Evolutionary conservation across 2,797 vertebrate species (phyloP).

Genomic region (Erpetoichthys calabaricus): DNA sequence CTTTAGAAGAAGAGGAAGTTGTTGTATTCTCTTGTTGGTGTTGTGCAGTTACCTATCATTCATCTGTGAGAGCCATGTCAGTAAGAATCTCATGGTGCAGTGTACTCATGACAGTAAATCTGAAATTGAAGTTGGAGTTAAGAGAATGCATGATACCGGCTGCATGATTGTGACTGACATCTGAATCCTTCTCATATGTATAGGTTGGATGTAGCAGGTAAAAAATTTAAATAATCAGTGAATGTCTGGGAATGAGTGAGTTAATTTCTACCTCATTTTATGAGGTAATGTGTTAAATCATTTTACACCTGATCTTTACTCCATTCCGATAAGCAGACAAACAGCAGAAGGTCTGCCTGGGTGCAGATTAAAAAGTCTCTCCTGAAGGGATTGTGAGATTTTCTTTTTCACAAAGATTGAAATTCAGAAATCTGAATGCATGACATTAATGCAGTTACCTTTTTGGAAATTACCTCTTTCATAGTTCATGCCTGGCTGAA

Average conservation of each 20-base stretch:
- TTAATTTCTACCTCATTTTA: constrained; percentile 9
- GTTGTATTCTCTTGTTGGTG: too few species aligned
- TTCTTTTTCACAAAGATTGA: constrained; percentile 3
- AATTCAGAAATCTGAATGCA: constrained; percentile 7
- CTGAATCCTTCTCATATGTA: too few species aligned
- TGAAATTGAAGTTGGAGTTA: too few species aligned
- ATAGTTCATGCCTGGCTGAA: constrained; percentile 6
- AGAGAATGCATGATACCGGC: too few species aligned
- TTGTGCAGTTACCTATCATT: too few species aligned
- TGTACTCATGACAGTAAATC: too few species aligned
- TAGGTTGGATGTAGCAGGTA: too few species aligned
- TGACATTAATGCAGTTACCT: constrained; percentile 6
- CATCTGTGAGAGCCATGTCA: too few species aligned
- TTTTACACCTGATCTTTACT: constrained; percentile 14
- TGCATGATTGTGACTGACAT: too few species aligned
- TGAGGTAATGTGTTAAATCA: constrained; percentile 7
- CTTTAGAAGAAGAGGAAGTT: too few species aligned
- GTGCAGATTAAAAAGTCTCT: constrained; percentile 12
- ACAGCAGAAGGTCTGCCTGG: constrained; percentile 4
- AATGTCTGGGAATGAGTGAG: not conserved
- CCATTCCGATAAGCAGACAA: constrained; percentile 7
- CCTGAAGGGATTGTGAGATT: constrained; percentile 3
- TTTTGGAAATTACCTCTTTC: constrained; percentile 1
- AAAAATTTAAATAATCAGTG: constrained; percentile 1
- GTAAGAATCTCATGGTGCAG: too few species aligned